Conservation (phyloP, 2,888 invertebrate species). For the Marronus borbonicus region DNA sequence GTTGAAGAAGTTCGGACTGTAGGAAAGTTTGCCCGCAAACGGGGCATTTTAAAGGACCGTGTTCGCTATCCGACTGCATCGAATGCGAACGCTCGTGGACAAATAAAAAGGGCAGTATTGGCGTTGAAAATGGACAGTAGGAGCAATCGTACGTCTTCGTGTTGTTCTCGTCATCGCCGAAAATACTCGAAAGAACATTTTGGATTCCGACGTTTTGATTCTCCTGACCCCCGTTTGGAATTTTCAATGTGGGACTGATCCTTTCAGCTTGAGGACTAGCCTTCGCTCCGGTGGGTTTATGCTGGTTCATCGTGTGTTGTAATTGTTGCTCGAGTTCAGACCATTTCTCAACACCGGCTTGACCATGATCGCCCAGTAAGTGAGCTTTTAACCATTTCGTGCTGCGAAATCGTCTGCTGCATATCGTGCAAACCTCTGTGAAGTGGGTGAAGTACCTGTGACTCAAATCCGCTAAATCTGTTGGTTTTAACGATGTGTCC, state of each 20-base stretch:
- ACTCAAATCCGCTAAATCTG: constrained; percentile 74
- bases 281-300: constrained; percentile 54
- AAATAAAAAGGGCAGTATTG: constrained; percentile 91
- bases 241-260: constrained; percentile 74
- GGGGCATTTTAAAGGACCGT: constrained; percentile 72
- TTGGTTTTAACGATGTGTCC: constrained; percentile 72
- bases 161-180: constrained; percentile 72
- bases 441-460: constrained; percentile 79
- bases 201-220: constrained; percentile 69
- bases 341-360: constrained; percentile 77
- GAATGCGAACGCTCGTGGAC: constrained; percentile 91
- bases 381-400: constrained; percentile 92
- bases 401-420: constrained; percentile 89
- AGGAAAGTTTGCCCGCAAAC: constrained; percentile 75
- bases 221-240: constrained; percentile 72
- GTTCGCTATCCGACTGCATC: constrained; percentile 60
- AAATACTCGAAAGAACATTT: constrained; percentile 72
- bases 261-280: constrained; percentile 62
- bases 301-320: constrained; percentile 65
- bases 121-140: constrained; percentile 91
- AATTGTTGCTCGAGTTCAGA: constrained; percentile 74
- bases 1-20: constrained; percentile 75
- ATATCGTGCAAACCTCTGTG: constrained; percentile 87
- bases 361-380: constrained; percentile 88
- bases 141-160: constrained; percentile 90